Evolutionary conservation across 2,113 vertebrate genomes (phyloP), one percentile per base, ranked within the genome.

Genomic region (Odontophorus gujanensis): DNA sequence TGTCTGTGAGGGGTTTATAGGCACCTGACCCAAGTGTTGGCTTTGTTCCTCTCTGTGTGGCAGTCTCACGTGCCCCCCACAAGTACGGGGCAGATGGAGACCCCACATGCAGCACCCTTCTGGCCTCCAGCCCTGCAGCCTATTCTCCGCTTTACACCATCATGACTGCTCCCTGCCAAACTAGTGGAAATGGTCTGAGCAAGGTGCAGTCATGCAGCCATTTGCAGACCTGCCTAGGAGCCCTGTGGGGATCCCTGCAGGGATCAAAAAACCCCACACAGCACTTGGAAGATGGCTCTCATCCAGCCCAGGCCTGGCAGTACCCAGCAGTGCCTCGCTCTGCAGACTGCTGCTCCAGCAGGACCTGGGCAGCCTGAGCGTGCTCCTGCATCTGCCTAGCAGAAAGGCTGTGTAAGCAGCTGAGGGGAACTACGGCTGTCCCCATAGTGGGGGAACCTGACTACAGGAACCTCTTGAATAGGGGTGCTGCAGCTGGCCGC

Each of bases 21-120:
- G 84, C 93, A 79, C 94, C 95, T 26, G 67, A 21, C 26, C 89
- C 84, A 8, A 81, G 90, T 30, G 87, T 72, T 74, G 93, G 87
- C 93, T 96, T 96, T 14, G 72, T 77, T 77, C 65, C 63, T 72
- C 83, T 55, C 34, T 36, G 42, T 74, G 90, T 12, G 92, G 75
- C 87, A 40, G 9, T 32, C 94, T 83, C 65, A 11, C 42, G 38
- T 32, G 26, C 36, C 47, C 59, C n/a, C 17, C 40, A 1, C 6
- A 32, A 24, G 12, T 9, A 45, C 42, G 16, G 58, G 80, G 28
- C 6, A 7, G 50, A 28, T 5, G 90, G 74, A 28, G 38, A 48
- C 47, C 13, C 55, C 8, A 4, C 3, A 69, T 16, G 13, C 91
- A 51, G 68, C 36, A 30, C 59, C 66, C 24, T 28, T 55, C 76